These are phyloP conservation scores for Notarius lentiginosus DNA, from an alignment of 2,113 vertebrate species.

Conservation along the genomic window DNA sequence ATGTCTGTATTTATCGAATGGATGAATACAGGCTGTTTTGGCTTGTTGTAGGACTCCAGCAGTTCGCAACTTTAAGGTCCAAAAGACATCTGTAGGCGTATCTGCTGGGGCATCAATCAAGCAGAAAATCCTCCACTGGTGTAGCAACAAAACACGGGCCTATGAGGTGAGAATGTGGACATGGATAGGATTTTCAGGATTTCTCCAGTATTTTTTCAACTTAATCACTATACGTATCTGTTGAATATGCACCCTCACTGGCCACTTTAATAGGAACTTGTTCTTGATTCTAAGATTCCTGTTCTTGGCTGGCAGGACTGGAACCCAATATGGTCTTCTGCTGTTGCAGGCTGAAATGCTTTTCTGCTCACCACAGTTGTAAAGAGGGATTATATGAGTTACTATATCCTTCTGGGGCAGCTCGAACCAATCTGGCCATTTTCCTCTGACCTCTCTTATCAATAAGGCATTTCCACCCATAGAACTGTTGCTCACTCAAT, in stretches of 20 bases:
- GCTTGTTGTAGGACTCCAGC: conserved; percentile 64
- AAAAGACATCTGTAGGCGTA: conserved; percentile 62
- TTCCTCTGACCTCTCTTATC: too few relatives aligned
- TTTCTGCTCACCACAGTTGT: too few relatives aligned
- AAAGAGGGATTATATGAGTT: too few relatives aligned
- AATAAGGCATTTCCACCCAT: too few relatives aligned
- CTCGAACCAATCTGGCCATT: too few relatives aligned
- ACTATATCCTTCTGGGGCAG: too few relatives aligned
- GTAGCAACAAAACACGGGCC: conserved; percentile 70
- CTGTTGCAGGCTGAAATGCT: too few relatives aligned
- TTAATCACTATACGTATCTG: not conserved
- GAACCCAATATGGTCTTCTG: too few relatives aligned
- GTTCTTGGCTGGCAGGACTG: too few relatives aligned
- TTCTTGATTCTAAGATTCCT: too few relatives aligned
- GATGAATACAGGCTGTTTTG: conserved; percentile 26
- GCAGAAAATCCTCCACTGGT: conserved; percentile 78
- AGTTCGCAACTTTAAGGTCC: conserved; percentile 72
- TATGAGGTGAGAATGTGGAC: conserved; percentile 64
- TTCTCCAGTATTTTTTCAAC: not conserved
- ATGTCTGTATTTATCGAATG: conserved; percentile 23
- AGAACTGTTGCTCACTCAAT: too few relatives aligned
- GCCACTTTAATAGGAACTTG: too few relatives aligned
- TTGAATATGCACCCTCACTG: not conserved
- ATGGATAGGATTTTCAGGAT: not conserved
- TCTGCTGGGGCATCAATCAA: conserved; percentile 72